phyloP scores from a whole-genome alignment of 2,113 vertebrate species.

The Gadus macrocephalus region DNA sequence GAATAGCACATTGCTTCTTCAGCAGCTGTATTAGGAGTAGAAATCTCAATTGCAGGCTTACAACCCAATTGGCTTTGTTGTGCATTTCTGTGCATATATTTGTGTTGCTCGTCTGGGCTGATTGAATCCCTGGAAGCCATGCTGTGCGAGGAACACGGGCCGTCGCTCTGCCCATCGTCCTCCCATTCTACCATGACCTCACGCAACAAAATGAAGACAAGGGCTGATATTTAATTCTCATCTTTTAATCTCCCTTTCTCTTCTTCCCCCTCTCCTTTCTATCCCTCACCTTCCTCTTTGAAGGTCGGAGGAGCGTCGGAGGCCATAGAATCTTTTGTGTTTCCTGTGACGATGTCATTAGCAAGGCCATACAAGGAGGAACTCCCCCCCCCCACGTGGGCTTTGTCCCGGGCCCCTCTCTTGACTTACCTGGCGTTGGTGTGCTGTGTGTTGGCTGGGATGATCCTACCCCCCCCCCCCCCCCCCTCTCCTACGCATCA shows the following conservation, averaged over 20 bases:
- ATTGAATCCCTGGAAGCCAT: constrained; percentile 83
- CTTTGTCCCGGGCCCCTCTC: constrained; percentile 77
- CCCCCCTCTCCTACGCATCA: constrained; percentile 58
- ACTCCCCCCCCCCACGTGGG: constrained; percentile 83
- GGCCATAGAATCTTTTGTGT: constrained; percentile 71
- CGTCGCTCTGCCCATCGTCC: constrained; percentile 51
- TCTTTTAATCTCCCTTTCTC: constrained; percentile 80
- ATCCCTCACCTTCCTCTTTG: constrained; percentile 91
- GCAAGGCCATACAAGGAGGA: constrained; percentile 75
- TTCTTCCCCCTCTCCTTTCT: constrained; percentile 67
- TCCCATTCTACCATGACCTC: constrained; percentile 62
- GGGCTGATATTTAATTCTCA: constrained; percentile 44
- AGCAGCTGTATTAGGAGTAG: constrained; percentile 91
- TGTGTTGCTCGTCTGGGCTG: constrained; percentile 80
- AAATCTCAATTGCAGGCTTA: constrained; percentile 88
- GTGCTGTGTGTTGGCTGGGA: constrained; percentile 63
- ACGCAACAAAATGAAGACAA: constrained; percentile 76
- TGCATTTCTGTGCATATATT: constrained; percentile 98
- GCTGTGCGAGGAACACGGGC: constrained; percentile 83
- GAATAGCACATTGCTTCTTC: constrained; percentile 86
- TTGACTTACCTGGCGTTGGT: constrained; percentile 80
- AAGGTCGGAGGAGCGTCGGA: constrained; percentile 76
- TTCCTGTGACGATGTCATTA: constrained; percentile 88
- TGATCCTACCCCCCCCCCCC: constrained; percentile 70
- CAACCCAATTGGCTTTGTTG: constrained; percentile 94